Conservation (phyloP, 2,888 invertebrate genomes). For the Unio pictorum region DNA sequence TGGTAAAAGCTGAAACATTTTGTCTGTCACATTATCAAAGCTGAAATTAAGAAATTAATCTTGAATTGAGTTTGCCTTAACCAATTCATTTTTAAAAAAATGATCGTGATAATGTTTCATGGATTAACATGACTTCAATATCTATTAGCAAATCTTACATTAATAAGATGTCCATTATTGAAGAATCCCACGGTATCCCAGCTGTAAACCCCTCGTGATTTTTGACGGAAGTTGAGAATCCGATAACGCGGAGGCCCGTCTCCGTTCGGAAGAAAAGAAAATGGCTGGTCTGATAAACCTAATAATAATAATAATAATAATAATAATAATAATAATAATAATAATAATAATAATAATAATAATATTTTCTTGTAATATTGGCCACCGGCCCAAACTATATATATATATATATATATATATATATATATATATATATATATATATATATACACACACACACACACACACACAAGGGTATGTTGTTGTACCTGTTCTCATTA, state of each 20-base stretch:
- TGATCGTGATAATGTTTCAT: too few species aligned
- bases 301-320: slow-evolving; percentile 22
- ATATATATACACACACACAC: too few species aligned
- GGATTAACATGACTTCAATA: not conserved
- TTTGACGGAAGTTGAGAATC: slow-evolving; percentile 92
- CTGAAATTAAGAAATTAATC: too few species aligned
- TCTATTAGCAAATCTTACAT: slow-evolving; percentile 34
- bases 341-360: not conserved
- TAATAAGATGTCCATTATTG: slow-evolving; percentile 50
- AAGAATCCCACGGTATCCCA: slow-evolving; percentile 68
- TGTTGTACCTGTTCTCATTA: too few species aligned
- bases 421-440: too few species aligned
- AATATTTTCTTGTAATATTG: not conserved
- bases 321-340: not conserved
- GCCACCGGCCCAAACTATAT: too few species aligned
- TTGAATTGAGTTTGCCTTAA: too few species aligned
- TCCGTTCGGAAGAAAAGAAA: slow-evolving; percentile 85
- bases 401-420: too few species aligned
- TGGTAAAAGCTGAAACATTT: too few species aligned
- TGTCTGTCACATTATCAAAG: too few species aligned
- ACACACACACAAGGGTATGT: too few species aligned
- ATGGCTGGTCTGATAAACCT: slow-evolving; percentile 92
- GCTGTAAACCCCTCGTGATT: slow-evolving; percentile 45
- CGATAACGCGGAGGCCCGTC: slow-evolving; percentile 96
- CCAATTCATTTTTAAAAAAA: too few species aligned